Percentiles rank a stretch among this genome's conserved stretches.
Conservation (phyloP, 2,888 invertebrate genomes). For the Disparrhopalites patrizii region DNA sequence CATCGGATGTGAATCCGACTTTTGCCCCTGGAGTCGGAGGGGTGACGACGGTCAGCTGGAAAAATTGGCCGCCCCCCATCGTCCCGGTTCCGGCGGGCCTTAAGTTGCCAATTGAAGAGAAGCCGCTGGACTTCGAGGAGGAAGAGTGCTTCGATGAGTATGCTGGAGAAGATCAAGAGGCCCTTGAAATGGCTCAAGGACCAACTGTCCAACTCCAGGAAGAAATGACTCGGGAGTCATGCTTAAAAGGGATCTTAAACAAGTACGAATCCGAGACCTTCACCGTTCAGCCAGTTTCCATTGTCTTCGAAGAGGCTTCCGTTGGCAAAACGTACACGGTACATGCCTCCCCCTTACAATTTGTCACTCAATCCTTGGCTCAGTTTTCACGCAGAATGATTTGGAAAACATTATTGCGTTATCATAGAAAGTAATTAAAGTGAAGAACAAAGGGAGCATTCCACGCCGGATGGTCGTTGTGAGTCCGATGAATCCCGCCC, state of each 20-base stretch:
- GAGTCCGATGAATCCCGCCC: slow-evolving; percentile 31
- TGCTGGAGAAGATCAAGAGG: background rate
- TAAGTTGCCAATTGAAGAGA: slow-evolving; percentile 13
- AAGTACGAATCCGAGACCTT: slow-evolving; percentile 3
- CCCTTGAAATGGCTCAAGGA: background rate
- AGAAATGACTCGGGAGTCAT: slow-evolving; percentile 1
- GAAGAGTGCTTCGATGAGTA: background rate
- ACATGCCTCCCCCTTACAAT: background rate
- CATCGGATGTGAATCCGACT: background rate
- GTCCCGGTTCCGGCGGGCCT: slow-evolving; percentile 18
- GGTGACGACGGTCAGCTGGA: background rate
- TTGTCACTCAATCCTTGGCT: background rate
- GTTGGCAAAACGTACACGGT: slow-evolving; percentile 13
- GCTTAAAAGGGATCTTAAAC: slow-evolving; percentile 14
- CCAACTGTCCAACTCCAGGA: background rate
- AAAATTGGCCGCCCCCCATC: slow-evolving; percentile 19
- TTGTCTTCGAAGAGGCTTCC: slow-evolving; percentile 10
- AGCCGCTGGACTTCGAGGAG: background rate
- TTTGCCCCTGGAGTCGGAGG: background rate
- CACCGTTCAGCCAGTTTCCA: background rate
- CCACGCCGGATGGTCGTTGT: slow-evolving; percentile 34
- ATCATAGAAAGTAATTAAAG: slow-evolving; percentile 6
- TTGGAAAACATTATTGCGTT: background rate
- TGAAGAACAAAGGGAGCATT: slow-evolving; percentile 28
- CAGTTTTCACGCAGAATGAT: background rate